Base-by-base conservation (phyloP, 1,140 invertebrate genomes). In the Drosophila navojoa region DNA sequence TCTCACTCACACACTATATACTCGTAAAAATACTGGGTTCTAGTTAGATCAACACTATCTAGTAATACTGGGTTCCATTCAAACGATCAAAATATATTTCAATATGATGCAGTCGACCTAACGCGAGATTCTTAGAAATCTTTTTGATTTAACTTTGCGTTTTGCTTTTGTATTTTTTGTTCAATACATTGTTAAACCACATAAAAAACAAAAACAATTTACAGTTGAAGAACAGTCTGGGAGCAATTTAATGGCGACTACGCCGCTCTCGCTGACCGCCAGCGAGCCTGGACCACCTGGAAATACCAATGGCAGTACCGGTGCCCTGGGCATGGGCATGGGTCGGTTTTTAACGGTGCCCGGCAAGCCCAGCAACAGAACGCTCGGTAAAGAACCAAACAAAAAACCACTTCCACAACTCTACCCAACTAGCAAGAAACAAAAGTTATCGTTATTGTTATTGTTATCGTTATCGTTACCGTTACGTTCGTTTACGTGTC, bases 311-410 rank as follows among this genome's bases (percentile, higher is more conserved):
- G 85, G 81, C 70, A 92, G 77, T 71, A 64, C 44, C 38, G 73
- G 76, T 55, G 68, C 57, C 49, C 57, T 68, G 54, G 53, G 50
- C 40, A 69, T 66, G 53, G 77, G 55, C 60, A 73, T 72, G 84
- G 91, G 91, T 50, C 91, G 90, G 60, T 92, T 90, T 67, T 72
- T 92, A 76, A 79, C 91, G 16, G 91, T 92, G 52, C 91, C 91
- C 74, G 91, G 91, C 76, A 92, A 91, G 49, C 72, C 82, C 58
- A 82, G 82, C 76, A 81, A 52, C 71, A 90, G 73, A 72, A 53
- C 75, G 69, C 77, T 90, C 71, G 72, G 82, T 87, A 87, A 87
- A 77, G 19, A 77, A 38, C 27, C 44, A 74, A 52, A 22, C 19
- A 22, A 22, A 22, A 3, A 22, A 22, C 19, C 2, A 22, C 19